Evolutionary conservation across 2,113 vertebrate species (phyloP).

Genomic region (Mesocricetus auratus): DNA sequence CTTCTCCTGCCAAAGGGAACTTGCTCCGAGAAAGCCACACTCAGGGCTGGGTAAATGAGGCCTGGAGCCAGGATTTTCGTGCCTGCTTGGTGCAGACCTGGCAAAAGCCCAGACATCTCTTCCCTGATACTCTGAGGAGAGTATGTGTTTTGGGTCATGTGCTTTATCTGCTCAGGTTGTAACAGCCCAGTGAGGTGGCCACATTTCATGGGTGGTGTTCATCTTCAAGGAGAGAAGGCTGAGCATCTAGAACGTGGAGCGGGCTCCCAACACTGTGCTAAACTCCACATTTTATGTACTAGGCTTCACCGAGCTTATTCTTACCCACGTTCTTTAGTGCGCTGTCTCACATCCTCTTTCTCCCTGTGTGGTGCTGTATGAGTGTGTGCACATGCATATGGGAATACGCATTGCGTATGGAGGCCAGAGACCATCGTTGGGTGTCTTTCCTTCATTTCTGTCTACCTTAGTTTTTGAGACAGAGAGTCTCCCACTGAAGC

Average conservation of each 20-base stretch:
- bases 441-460: not conserved
- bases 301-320: not conserved
- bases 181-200: not conserved
- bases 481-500: not conserved
- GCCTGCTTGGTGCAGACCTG: conserved; percentile 50
- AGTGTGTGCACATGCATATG: too few relatives aligned
- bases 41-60: not conserved
- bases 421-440: not conserved
- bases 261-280: not conserved
- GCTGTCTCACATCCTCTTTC: too few relatives aligned
- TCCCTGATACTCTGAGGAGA: not conserved
- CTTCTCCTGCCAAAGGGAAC: conserved; percentile 70
- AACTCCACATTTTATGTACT: not conserved
- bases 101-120: conserved; percentile 13
- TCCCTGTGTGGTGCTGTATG: too few relatives aligned
- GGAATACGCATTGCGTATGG: not conserved
- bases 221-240: not conserved
- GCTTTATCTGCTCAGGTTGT: not conserved
- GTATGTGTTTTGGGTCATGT: not conserved
- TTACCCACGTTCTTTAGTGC: not conserved
- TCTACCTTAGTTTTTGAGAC: not conserved
- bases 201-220: not conserved
- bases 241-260: not conserved
- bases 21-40: conserved; percentile 40
- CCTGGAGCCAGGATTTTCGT: conserved; percentile 21